phyloP scores from a whole-genome alignment of 2,113 vertebrate genomes.

The Nothobranchius furzeri region DNA sequence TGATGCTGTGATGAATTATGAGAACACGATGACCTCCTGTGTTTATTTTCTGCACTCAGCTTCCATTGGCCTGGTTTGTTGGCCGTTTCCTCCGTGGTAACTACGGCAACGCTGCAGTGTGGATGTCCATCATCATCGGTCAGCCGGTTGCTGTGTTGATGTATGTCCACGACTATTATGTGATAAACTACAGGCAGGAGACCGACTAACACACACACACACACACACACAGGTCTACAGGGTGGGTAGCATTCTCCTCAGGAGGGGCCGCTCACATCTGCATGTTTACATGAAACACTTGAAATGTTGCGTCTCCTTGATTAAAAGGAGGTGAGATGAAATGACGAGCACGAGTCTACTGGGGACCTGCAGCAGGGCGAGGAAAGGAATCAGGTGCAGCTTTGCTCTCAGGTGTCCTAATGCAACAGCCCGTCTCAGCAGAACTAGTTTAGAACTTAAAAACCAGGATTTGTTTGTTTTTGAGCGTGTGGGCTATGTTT shows the following conservation, averaged over 20 bases:
- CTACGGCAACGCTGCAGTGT: conserved; percentile 91
- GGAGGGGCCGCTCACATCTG: conserved; percentile 7
- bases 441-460: too few relatives aligned
- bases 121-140: conserved; percentile 91
- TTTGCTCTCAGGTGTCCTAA: conserved; percentile 38
- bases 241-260: neutral
- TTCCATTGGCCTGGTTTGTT: conserved; percentile 89
- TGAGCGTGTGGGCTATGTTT: too few relatives aligned
- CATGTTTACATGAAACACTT: conserved; percentile 28
- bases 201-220: conserved; percentile 14
- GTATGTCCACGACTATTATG: conserved; percentile 95
- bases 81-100: conserved; percentile 84
- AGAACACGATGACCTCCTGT: conserved; percentile 9
- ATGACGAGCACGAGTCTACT: neutral
- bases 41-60: conserved; percentile 63
- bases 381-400: conserved; percentile 1
- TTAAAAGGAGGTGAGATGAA: neutral
- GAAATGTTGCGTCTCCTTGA: neutral
- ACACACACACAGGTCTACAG: neutral
- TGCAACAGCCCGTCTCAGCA: neutral
- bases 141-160: conserved; percentile 91
- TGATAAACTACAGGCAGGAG: conserved; percentile 80
- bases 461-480: too few relatives aligned
- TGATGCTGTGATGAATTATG: neutral
- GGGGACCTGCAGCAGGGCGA: neutral